Base-by-base conservation (phyloP, 2,113 vertebrate genomes). In the Syngnathus floridae region DNA sequence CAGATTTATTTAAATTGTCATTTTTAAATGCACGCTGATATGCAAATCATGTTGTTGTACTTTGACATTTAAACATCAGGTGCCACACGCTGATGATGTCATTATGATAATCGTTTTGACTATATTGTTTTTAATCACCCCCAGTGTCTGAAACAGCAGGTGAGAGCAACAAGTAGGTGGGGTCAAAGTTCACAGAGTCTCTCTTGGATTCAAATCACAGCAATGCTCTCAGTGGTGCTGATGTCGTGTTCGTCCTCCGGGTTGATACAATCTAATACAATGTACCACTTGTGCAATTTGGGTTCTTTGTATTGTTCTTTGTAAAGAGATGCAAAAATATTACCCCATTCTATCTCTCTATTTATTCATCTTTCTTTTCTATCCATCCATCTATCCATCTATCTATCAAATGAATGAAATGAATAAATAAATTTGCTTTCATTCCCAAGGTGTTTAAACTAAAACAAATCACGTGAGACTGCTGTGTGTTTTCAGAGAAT, bases 201-300 rank as follows among this genome's bases (percentile, higher is more conserved):
- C 19, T 7, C 64, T 16, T 56, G 1, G 43, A 73, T 63, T 82
- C 62, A 82, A 78, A 84, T 78, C 75, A 78, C 61, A 81, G 66
- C 73, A 77, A 7, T 45, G 49, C 64, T 38, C 45, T 72, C 68
- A 36, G n/a, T 38, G 48, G 48, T 2, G 48, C 7, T 51, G 19
- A 57, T 21, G 43, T 1, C 46, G 14, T 31, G 40, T 11, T 19
- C 2, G 4, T 17, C 17, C n/a, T 37, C 37, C 41, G 37, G 35
- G 26, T 35, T 31, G 26, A 31, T 16, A 16, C 5, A 16, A 16
- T 46, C 13, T 46, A 16, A 17, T 5, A 46, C 43, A 46, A 46
- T 46, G 43, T 46, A 46, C 1, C 43, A 12, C 11, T 26, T 54
- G n/a, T 54, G 51, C 21, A 12, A 59, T 38, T 38, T 26, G 14